Conservation (phyloP, 2,113 vertebrate genomes). For the Dermatemys mawii region DNA sequence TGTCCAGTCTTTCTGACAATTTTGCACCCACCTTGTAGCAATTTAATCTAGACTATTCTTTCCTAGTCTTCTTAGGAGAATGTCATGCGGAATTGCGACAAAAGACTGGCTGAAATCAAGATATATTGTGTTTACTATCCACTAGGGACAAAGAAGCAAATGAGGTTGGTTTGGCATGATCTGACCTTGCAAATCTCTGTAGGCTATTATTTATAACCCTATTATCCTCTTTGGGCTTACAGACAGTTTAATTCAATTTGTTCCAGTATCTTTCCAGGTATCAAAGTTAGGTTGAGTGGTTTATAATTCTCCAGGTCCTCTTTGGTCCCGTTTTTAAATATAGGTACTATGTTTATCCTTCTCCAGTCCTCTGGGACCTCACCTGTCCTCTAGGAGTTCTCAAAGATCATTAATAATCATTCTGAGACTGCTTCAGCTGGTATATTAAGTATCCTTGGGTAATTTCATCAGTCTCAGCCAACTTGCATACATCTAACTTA, state of each 20-base stretch:
- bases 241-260: background rate
- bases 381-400: too few relatives aligned
- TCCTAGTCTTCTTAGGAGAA: background rate
- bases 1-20: background rate
- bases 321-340: background rate
- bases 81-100: background rate
- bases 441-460: background rate
- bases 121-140: background rate
- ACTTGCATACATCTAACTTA: background rate
- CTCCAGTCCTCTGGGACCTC: background rate
- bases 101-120: background rate
- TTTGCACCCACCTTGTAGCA: background rate
- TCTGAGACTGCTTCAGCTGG: background rate
- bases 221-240: background rate
- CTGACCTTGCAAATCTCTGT: background rate
- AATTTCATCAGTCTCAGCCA: background rate
- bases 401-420: background rate
- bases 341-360: background rate
- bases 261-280: background rate
- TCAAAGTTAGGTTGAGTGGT: background rate
- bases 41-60: background rate
- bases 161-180: background rate
- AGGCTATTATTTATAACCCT: background rate
- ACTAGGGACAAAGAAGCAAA: background rate
- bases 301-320: background rate